Evolutionary conservation across 2,888 invertebrate species (phyloP).

Genomic region (Panorpa germanica): DNA sequence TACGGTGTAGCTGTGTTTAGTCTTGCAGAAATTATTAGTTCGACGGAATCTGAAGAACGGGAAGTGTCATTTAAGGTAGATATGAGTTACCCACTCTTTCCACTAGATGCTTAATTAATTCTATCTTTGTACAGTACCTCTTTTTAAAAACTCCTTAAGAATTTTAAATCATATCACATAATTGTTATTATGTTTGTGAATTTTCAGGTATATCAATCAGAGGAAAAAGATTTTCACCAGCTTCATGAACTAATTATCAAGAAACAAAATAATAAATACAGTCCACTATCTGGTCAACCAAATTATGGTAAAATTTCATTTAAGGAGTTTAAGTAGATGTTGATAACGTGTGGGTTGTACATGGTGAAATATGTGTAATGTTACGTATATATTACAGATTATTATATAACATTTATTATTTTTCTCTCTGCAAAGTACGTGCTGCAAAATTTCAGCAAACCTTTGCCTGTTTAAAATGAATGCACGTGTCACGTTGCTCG

Average conservation of each 20-base stretch:
- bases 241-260: slow-evolving; percentile 77
- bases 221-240: slow-evolving; percentile 81
- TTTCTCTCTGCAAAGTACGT: no score
- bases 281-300: slow-evolving; percentile 54
- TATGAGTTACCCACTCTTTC: not conserved
- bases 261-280: slow-evolving; percentile 68
- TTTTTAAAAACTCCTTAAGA: not conserved
- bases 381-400: slow-evolving; percentile 7
- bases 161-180: not conserved
- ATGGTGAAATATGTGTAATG: slow-evolving; percentile 11
- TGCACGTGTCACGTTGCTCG: no score
- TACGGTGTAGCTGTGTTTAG: slow-evolving; percentile 73
- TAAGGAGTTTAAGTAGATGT: slow-evolving; percentile 11
- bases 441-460: no score
- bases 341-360: slow-evolving; percentile 9
- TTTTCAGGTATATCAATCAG: slow-evolving; percentile 56
- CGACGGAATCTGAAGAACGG: slow-evolving; percentile 36
- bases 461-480: no score
- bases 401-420: no score
- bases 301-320: slow-evolving; percentile 55
- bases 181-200: slow-evolving; percentile 4
- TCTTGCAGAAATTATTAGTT: slow-evolving; percentile 44
- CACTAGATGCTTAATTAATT: not conserved
- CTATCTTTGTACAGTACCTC: not conserved
- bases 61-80: slow-evolving; percentile 59